phyloP scores from a whole-genome alignment of 2,113 vertebrate species.

The Etheostoma spectabile region DNA sequence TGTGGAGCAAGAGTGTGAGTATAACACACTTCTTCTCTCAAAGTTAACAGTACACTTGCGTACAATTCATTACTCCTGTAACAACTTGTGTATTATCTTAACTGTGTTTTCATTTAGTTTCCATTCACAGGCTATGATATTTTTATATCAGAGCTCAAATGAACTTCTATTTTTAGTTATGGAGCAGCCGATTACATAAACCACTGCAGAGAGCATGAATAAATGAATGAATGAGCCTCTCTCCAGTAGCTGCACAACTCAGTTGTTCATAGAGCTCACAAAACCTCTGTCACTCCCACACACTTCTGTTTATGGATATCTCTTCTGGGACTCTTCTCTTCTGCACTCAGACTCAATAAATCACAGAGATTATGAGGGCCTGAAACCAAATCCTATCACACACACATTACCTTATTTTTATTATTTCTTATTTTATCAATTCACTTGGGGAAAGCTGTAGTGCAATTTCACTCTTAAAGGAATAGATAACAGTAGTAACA shows the following conservation, averaged over 20 bases:
- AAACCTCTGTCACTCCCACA: slow-evolving; percentile 47
- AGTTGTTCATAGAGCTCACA: slow-evolving; percentile 32
- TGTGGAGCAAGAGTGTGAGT: slow-evolving; percentile 95
- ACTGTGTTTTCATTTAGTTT: slow-evolving; percentile 46
- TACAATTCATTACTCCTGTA: slow-evolving; percentile 9
- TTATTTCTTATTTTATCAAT: not conserved
- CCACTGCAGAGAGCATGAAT: slow-evolving; percentile 64
- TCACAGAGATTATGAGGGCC: slow-evolving; percentile 43
- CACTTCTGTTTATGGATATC: slow-evolving; percentile 63
- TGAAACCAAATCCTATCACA: slow-evolving; percentile 42
- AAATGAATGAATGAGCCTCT: slow-evolving; percentile 72
- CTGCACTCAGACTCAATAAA: slow-evolving; percentile 29
- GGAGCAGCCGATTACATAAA: slow-evolving; percentile 66
- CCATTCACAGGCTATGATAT: slow-evolving; percentile 52
- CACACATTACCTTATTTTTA: slow-evolving; percentile 34
- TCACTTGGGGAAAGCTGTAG: not conserved
- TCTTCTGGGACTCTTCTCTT: slow-evolving; percentile 45
- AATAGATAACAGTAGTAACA: not conserved
- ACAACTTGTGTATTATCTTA: slow-evolving; percentile 44
- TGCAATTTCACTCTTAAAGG: not conserved
- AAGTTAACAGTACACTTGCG: not conserved
- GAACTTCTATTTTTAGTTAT: slow-evolving; percentile 79
- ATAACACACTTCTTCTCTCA: not conserved
- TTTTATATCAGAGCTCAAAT: slow-evolving; percentile 61
- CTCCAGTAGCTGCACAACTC: slow-evolving; percentile 19